Evolutionary conservation across 2,113 vertebrate species (phyloP).

Genomic region (Aspiorhynchus laticeps): DNA sequence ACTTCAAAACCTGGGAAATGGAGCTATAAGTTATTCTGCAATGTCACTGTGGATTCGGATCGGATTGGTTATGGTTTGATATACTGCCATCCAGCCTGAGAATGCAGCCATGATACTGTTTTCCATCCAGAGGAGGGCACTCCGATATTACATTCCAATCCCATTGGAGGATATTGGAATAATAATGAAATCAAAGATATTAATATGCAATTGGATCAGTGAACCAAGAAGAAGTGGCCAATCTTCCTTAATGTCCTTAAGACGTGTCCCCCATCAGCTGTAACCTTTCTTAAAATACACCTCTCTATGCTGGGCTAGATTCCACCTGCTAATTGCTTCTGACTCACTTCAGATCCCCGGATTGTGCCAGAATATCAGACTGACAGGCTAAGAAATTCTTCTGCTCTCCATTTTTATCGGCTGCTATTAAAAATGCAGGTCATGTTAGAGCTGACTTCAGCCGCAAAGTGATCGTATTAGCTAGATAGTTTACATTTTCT

Average conservation of each 20-base stretch:
- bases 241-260: constrained; percentile 36
- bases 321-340: constrained; percentile 3
- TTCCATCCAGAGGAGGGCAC: constrained; percentile 52
- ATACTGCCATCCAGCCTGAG: background rate
- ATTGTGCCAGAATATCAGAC: background rate
- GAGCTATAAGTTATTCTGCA: background rate
- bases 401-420: background rate
- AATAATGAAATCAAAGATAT: constrained; percentile 16
- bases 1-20: constrained; percentile 10
- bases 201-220: constrained; percentile 44
- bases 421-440: background rate
- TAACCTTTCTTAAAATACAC: background rate
- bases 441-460: constrained; percentile 9
- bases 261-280: background rate
- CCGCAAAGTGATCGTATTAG: constrained; percentile 12
- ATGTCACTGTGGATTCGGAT: constrained; percentile 17
- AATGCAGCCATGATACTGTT: background rate
- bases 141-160: constrained; percentile 41
- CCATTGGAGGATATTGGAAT: constrained; percentile 30
- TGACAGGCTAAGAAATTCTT: background rate
- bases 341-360: constrained; percentile 4
- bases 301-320: background rate
- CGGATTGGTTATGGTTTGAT: background rate
- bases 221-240: constrained; percentile 8
- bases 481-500: background rate